Percentiles rank a stretch among this genome's conserved stretches.
Evolutionary conservation across 2,888 invertebrate genomes (phyloP).

Genomic region (Fabriciana adippe): DNA sequence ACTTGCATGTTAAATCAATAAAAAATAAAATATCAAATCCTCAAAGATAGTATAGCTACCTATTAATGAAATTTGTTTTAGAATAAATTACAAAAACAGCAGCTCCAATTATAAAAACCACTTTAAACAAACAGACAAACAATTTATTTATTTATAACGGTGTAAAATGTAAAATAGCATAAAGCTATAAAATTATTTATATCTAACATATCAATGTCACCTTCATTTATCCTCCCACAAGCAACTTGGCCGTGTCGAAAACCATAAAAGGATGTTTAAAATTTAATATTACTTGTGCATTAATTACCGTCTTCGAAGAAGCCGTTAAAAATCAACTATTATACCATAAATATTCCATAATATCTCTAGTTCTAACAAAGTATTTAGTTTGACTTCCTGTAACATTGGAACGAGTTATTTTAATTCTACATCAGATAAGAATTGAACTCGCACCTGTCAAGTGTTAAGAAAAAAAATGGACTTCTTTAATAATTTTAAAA

Average conservation of each 20-base stretch:
- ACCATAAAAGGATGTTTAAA: conserved; percentile 22
- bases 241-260: conserved; percentile 13
- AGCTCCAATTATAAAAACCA: too few species aligned
- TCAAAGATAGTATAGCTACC: too few species aligned
- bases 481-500: too few species aligned
- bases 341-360: not conserved
- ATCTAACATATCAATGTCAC: conserved; percentile 29
- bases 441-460: too few species aligned
- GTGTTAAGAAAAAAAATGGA: too few species aligned
- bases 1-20: too few species aligned
- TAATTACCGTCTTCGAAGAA: conserved; percentile 1
- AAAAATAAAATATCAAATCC: too few species aligned
- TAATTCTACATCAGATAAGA: too few species aligned
- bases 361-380: not conserved
- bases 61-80: too few species aligned
- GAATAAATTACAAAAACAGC: too few species aligned
- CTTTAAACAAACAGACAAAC: too few species aligned
- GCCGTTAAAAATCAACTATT: not conserved
- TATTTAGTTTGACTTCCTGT: not conserved
- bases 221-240: conserved; percentile 34
- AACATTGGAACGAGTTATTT: not conserved
- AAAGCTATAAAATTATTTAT: conserved; percentile 13
- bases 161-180: not conserved
- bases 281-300: not conserved
- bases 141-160: not conserved